Base-by-base conservation (phyloP, 2,888 invertebrate genomes). In the Tachina grossa region DNA sequence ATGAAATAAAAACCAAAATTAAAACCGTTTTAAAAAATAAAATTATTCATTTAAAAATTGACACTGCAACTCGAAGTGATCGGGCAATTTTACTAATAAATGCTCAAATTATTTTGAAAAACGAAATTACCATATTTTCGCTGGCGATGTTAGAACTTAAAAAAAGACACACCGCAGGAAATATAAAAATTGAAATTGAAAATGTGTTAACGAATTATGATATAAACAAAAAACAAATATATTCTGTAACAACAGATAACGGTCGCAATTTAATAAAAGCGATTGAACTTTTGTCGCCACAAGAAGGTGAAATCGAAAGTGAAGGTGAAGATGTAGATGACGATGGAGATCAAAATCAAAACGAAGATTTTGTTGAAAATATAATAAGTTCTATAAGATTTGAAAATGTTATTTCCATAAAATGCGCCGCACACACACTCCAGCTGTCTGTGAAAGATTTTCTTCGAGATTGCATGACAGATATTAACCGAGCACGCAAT, bases 141-240 rank as follows among this genome's bases (percentile, higher is more conserved):
- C 19, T 63, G 65, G 10, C 65, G 31, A 65, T 65, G 65, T 14
- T 65, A 47, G 65, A 65, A 65, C 22, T 65, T 16, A 39, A 65
- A 65, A 65, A 65, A 65, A 65, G 65, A 31, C 61, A 65, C 22
- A 65, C 47, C 19, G 65, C 65, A 45, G 63, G 45, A 63, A 63
- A 63, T 45, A 19, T 63, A 63, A 63, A 45, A 11, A 4, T 31
- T 31, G 31, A 41, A 53, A 16, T 51, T 31, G 51, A 51, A 51
- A 39, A 68, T 51, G 45, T 65, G 19, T 47, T 65, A 65, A 47
- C 43, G 9, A 41, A 65, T 45, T 63, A 63, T 41, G 31, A 63
- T 31, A 66, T 49, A 22, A 31, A 22, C 22, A 66, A 66, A 66
- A 66, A 49, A 66, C 22, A 22, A 66, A 66, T 47, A 66, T 49